Evolutionary conservation across 2,113 vertebrate species (phyloP).

Genomic region (Phoxinus phoxinus): DNA sequence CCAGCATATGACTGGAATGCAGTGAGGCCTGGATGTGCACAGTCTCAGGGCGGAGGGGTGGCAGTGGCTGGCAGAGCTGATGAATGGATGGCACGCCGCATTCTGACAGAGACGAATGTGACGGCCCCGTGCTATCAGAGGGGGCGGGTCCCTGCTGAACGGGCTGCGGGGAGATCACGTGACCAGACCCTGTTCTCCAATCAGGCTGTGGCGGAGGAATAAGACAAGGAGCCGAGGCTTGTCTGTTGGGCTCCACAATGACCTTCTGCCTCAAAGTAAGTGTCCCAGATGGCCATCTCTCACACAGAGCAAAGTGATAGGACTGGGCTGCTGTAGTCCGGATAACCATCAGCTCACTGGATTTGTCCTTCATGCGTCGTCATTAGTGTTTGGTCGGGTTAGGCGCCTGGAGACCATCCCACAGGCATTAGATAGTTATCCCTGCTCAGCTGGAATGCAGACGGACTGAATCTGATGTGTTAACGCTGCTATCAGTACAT

Average conservation of each 20-base stretch:
- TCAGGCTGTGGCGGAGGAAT: constrained; percentile 52
- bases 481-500: constrained; percentile 30
- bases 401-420: constrained; percentile 29
- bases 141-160: constrained; percentile 69
- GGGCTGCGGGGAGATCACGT: constrained; percentile 66
- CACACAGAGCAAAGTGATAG: constrained; percentile 34
- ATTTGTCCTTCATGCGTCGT: constrained; percentile 51
- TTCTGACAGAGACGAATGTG: constrained; percentile 87
- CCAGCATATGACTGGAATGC: constrained; percentile 76
- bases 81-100: constrained; percentile 76
- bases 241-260: constrained; percentile 24
- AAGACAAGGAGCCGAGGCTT: constrained; percentile 1
- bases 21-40: constrained; percentile 75
- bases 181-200: constrained; percentile 67
- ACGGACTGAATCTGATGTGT: constrained; percentile 30
- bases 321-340: constrained; percentile 33
- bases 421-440: constrained; percentile 26
- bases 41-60: constrained; percentile 76
- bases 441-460: constrained; percentile 17
- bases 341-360: constrained; percentile 53
- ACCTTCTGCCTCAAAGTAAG: constrained; percentile 27
- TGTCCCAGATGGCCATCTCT: constrained; percentile 41
- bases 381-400: constrained; percentile 49
- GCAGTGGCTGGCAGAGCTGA: constrained; percentile 80
- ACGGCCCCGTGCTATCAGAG: constrained; percentile 72